A percentile compares a stretch with the other conserved stretches of the same genome.
phyloP scores from a whole-genome alignment of 2,113 vertebrate genomes.

The Ahaetulla prasina region DNA sequence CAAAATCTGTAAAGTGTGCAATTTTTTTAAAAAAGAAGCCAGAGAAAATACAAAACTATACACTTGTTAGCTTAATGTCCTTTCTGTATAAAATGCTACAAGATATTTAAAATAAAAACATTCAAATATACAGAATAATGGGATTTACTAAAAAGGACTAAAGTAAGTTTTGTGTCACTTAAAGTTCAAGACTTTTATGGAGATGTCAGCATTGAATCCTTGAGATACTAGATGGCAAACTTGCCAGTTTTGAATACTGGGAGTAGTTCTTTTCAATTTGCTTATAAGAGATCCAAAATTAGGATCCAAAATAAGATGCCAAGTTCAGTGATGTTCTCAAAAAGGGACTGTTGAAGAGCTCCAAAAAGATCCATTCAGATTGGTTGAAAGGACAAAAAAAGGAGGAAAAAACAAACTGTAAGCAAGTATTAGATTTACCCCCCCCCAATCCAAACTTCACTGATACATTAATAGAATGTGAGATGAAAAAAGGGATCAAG shows the following conservation, averaged over 20 bases:
- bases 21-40: not conserved
- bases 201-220: not conserved
- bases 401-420: too few species aligned
- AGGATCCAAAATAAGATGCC: not conserved
- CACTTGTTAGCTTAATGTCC: not conserved
- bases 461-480: not conserved
- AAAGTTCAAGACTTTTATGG: not conserved
- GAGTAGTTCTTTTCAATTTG: not conserved
- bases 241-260: not conserved
- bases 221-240: not conserved
- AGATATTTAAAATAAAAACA: not conserved
- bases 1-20: not conserved
- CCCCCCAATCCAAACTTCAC: not conserved
- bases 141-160: not conserved
- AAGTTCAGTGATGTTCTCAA: not conserved
- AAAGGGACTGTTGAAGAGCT: not conserved
- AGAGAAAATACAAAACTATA: not conserved
- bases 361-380: not conserved
- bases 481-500: not conserved
- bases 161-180: not conserved
- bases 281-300: not conserved
- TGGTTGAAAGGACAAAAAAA: not conserved
- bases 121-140: not conserved
- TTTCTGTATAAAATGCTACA: not conserved
- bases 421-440: too few species aligned